A percentile compares a stretch with the other conserved stretches of the same genome.
Conservation (phyloP, 2,888 invertebrate genomes). For the Campoplex nolae region DNA sequence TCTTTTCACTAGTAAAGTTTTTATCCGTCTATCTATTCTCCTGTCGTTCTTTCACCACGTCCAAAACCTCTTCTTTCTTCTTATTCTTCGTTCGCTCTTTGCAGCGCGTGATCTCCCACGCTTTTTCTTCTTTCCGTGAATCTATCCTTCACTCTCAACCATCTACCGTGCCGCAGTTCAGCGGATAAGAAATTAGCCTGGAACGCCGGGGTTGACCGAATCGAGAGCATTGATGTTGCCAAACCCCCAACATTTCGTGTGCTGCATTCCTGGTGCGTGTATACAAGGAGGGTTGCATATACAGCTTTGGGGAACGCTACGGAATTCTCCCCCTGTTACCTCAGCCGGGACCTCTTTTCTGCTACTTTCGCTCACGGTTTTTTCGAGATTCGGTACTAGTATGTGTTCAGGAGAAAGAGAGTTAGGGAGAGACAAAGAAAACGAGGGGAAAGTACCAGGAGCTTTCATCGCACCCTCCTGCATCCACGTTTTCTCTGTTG, state of each 20-base stretch:
- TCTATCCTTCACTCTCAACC: constrained; percentile 33
- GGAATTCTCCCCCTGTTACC: neutral
- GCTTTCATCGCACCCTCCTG: constrained; percentile 9
- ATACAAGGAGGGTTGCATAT: neutral
- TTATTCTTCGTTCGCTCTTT: neutral
- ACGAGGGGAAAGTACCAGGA: constrained; percentile 19
- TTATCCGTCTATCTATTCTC: constrained; percentile 66
- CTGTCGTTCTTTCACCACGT: constrained; percentile 39
- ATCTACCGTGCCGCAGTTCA: neutral
- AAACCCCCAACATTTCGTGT: neutral
- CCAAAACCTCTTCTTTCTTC: neutral
- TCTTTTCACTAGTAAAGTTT: constrained; percentile 63
- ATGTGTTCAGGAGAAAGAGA: constrained; percentile 7
- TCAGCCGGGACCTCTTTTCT: constrained; percentile 20
- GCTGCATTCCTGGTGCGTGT: neutral
- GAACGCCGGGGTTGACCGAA: constrained; percentile 16
- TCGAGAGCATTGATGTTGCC: neutral
- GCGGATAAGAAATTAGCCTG: constrained; percentile 41
- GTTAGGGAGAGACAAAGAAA: neutral
- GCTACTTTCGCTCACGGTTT: constrained; percentile 51
- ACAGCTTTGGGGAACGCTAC: constrained; percentile 21
- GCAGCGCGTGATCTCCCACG: constrained; percentile 28
- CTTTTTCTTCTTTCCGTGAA: constrained; percentile 29
- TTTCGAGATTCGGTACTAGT: constrained; percentile 46
- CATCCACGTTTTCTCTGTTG: constrained; percentile 22